These are phyloP conservation scores for Liodrosophila aerea DNA, from an alignment of 2,888 invertebrate species.

Conservation along the genomic window DNA sequence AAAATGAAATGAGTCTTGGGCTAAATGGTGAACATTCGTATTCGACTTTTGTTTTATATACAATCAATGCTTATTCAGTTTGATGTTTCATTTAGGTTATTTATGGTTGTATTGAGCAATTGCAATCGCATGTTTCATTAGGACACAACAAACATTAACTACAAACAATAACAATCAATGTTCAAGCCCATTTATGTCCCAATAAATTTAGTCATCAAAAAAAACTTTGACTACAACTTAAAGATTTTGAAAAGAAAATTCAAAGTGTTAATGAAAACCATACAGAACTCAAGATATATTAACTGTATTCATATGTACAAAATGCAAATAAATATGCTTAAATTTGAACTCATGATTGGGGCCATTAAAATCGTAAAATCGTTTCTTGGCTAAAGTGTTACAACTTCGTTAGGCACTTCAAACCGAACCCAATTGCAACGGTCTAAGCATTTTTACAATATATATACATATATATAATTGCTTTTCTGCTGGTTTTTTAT, in stretches of 20 bases:
- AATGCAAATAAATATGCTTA: conserved; percentile 65
- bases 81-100: conserved; percentile 44
- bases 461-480: conserved; percentile 17
- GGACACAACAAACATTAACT: conserved; percentile 63
- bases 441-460: conserved; percentile 44
- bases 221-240: conserved; percentile 73
- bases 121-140: conserved; percentile 49
- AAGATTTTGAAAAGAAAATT: conserved; percentile 34
- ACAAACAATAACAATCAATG: conserved; percentile 79
- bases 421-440: conserved; percentile 75
- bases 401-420: conserved; percentile 60
- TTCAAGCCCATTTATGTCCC: conserved; percentile 80
- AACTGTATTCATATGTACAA: conserved; percentile 36
- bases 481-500: conserved; percentile 11
- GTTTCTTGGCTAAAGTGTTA: conserved; percentile 70
- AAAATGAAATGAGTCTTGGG: conserved; percentile 70
- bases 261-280: conserved; percentile 13
- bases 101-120: conserved; percentile 51
- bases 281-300: conserved; percentile 31
- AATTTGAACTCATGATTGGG: conserved; percentile 63
- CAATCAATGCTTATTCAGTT: conserved; percentile 57
- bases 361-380: conserved; percentile 80
- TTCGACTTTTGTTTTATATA: conserved; percentile 41
- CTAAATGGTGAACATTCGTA: conserved; percentile 75
- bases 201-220: conserved; percentile 81